These are phyloP conservation scores for Struthidea cinerea DNA, from an alignment of 2,113 vertebrate genomes.

Conservation along the genomic window DNA sequence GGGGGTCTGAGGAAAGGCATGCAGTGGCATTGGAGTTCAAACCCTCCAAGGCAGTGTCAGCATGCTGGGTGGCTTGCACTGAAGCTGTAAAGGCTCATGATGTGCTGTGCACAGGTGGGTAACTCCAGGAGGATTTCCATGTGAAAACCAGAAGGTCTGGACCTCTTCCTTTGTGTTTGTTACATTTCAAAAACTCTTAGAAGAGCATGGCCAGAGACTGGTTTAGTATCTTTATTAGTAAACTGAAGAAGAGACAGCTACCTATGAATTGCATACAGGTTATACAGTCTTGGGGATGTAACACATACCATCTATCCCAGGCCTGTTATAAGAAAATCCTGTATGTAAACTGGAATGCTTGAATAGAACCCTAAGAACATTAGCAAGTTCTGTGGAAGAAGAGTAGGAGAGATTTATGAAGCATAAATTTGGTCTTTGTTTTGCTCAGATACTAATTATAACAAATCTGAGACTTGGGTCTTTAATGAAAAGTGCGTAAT, in stretches of 20 bases:
- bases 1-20: not conserved
- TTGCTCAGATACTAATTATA: not conserved
- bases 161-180: not conserved
- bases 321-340: not conserved
- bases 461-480: not conserved
- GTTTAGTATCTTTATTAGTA: not conserved
- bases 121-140: not conserved
- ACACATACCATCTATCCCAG: not conserved
- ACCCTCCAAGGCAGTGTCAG: not conserved
- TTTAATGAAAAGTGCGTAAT: not conserved
- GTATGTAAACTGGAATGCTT: not conserved
- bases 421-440: not conserved
- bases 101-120: accelerated
- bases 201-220: not conserved
- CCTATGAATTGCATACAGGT: not conserved
- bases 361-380: not conserved
- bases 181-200: not conserved
- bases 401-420: not conserved
- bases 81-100: accelerated
- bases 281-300: not conserved
- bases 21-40: accelerated
- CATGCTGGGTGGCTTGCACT: not conserved
- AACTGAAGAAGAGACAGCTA: not conserved
- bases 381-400: not conserved
- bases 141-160: not conserved